Conservation (phyloP, 2,888 invertebrate genomes). For the Drosophila mayaguana region DNA sequence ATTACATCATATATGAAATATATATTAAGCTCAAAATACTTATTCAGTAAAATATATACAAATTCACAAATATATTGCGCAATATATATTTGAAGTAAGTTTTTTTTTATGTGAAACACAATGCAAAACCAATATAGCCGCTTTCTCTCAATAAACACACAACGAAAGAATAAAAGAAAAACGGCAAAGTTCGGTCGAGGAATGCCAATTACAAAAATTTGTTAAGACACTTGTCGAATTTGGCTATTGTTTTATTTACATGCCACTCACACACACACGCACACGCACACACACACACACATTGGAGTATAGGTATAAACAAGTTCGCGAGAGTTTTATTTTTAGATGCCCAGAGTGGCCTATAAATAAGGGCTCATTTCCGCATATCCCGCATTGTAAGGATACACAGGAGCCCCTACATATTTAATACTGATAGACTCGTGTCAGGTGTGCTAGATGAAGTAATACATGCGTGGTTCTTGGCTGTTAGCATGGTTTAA, state of each 20-base stretch:
- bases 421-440: slow-evolving; percentile 23
- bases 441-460: not conserved
- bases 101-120: not conserved
- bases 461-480: slow-evolving; percentile 8
- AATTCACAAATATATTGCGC: not conserved
- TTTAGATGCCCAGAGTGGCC: slow-evolving; percentile 47
- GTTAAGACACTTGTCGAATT: slow-evolving; percentile 30
- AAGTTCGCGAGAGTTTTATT: slow-evolving; percentile 35
- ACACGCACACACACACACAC: not conserved
- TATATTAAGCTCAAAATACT: too few species aligned
- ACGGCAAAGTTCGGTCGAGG: not conserved
- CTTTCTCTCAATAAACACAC: too few species aligned
- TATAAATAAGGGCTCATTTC: slow-evolving; percentile 40
- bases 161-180: not conserved
- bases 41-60: not conserved
- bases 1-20: too few species aligned
- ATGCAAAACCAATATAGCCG: not conserved
- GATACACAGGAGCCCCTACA: slow-evolving; percentile 16
- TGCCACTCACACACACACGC: not conserved
- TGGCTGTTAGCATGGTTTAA: not conserved
- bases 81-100: not conserved
- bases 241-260: slow-evolving; percentile 21
- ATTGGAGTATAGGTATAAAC: not conserved
- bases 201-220: slow-evolving; percentile 35
- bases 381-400: not conserved